Conservation (phyloP, 1,140 invertebrate genomes). For the Drosophila ficusphila region DNA sequence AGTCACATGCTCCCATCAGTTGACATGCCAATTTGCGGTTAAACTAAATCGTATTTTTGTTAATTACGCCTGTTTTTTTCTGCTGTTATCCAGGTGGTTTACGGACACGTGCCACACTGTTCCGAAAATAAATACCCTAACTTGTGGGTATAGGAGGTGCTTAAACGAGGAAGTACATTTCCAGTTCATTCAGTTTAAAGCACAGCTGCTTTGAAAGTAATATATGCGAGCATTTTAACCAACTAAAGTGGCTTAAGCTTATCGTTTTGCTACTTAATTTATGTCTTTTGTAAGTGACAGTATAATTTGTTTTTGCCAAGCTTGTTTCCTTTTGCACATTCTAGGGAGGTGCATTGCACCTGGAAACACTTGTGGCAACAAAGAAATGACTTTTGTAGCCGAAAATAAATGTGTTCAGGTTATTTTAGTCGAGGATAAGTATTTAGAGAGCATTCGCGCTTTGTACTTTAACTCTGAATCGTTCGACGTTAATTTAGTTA, state of each 20-base stretch:
- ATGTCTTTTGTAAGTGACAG: too few species aligned
- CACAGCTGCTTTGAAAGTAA: neutral
- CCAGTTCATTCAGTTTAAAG: neutral
- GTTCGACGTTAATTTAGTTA: conserved; percentile 33
- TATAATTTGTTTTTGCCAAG: too few species aligned
- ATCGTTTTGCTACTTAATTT: too few species aligned
- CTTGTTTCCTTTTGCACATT: neutral
- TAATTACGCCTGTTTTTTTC: conserved; percentile 25
- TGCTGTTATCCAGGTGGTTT: conserved; percentile 14
- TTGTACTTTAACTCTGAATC: conserved; percentile 9
- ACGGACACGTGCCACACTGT: conserved; percentile 22
- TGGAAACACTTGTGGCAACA: conserved; percentile 28
- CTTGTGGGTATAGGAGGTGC: neutral
- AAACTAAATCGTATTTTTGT: conserved; percentile 34
- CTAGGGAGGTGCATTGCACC: conserved; percentile 27
- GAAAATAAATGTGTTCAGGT: conserved; percentile 4
- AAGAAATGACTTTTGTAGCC: neutral
- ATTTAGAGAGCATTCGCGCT: conserved; percentile 12
- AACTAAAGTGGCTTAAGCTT: too few species aligned
- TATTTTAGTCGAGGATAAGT: conserved; percentile 2
- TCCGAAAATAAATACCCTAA: conserved; percentile 16
- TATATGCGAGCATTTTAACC: too few species aligned
- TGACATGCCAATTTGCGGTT: conserved; percentile 58
- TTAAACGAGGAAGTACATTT: neutral
- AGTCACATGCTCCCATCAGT: conserved; percentile 68